Base-by-base conservation (phyloP, 2,888 invertebrate species). In the Andrena bucephala region DNA sequence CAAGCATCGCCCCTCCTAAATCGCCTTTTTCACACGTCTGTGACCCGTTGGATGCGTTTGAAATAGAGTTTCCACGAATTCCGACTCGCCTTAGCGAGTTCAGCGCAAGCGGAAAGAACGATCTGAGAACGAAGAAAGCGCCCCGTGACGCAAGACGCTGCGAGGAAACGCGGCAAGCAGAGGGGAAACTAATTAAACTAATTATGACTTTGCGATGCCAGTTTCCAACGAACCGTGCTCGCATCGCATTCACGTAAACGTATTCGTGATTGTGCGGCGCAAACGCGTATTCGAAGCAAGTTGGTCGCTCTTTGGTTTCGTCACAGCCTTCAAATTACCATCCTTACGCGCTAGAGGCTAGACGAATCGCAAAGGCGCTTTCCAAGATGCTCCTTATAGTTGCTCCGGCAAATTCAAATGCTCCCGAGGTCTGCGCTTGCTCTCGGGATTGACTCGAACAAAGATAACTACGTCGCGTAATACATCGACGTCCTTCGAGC, bases 121-220 rank as follows among this genome's bases (percentile, higher is more conserved):
- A 59, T 16, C 29, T 5, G 8, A 24, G 48, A 16, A 2, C 5
- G 27, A 36, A 54, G 71, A 66, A 57, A 72, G 66, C 33, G 27
- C 24, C 16, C 50, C 20, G 24, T 57, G 42, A 57, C 59, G 29
- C 68, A 63, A 68, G 50, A 42, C 13, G 16, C 2, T n/a, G 10
- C 16, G 4, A 68, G 36, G 31, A 52, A 13, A 36, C 33, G 65
- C 20, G 31, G 52, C 48, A 27, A 59, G 42, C 63, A 36, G 62
- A 29, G 79, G 81, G 83, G 68, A 71, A 84, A 86, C 86, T 90
- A 89, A 91, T 91, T 91, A 91, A 89, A 90, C 89, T 90, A 91
- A 91, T 91, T 88, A 90, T 84, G 85, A 87, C 73, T 83, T 86
- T 85, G 83, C 86, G 86, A 90, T 89, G 89, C 90, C 87, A 89